Evolutionary conservation across 2,797 vertebrate genomes (phyloP), one percentile per base, ranked within the genome.

Genomic region (Lates japonicus): DNA sequence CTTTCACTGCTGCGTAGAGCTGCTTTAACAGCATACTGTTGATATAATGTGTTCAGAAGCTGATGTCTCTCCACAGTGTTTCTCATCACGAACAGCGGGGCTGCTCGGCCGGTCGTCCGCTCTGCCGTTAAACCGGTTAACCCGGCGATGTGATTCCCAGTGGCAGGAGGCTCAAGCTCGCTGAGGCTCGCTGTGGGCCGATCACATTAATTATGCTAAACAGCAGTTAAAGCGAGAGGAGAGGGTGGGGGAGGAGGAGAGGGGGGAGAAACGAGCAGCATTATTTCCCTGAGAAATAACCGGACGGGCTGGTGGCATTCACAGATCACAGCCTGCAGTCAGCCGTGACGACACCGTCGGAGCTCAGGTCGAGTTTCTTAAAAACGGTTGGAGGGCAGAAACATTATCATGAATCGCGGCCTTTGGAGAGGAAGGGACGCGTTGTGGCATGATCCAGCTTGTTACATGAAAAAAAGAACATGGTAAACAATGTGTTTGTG

Each of bases 191-290:
- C 93, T 92, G 88, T 91, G 86, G 86, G 76, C 88, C 92, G 87
- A 94, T 96, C 96, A 96, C 94, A 96, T 96, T 95, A 96, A 97
- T 97, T 97, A 97, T 97, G 95, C 81, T 96, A 96, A 97, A 92
- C 84, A 94, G 91, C 68, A 74, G 86, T 84, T 90, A 92, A 82
- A 88, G 69, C 81, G 80, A 88, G 76, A 76, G 84, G 85, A 88
- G 89, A 67, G 11, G 25, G 25, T 29, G 25, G 48, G 5, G 25
- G 60, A n/a, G 19, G 89, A 88, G 68, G 8, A 42, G n/a, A 6
- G 22, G 68, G 29, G 20, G 63, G 76, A 41, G 25, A 5, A 2
- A 54, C 74, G 84, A 88, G 70, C 88, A 64, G 85, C 92, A 87
- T 91, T 87, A 88, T 91, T 83, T 88, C 87, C 83, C 90, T 87